phyloP scores from a whole-genome alignment of 2,888 invertebrate genomes.

The Dioctria linearis region DNA sequence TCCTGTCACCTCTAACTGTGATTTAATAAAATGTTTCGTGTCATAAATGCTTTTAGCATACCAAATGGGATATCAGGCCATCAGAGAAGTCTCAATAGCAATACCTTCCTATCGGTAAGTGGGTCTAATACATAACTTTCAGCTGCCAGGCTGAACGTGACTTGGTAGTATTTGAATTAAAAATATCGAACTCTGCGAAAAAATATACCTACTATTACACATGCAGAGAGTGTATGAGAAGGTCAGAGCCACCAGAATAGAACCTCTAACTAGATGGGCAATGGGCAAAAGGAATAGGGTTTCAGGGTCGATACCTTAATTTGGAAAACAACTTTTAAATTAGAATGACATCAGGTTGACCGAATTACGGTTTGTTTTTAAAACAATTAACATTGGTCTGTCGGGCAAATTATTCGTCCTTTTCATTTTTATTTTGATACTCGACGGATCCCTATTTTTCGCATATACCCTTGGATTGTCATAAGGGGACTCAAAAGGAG shows the following conservation, averaged over 20 bases:
- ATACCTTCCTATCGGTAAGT: background rate
- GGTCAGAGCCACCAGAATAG: background rate
- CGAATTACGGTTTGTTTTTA: background rate
- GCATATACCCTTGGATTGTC: too few relatives aligned
- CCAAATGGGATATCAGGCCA: background rate
- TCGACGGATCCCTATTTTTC: too few relatives aligned
- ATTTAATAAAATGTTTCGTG: conserved; percentile 9
- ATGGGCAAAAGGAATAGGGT: background rate
- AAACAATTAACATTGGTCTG: background rate
- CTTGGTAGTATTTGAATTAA: background rate
- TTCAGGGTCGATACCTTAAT: conserved; percentile 15
- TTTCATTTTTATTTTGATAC: background rate
- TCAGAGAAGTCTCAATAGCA: background rate
- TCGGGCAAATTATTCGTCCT: background rate
- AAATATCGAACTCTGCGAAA: background rate
- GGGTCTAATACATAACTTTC: background rate
- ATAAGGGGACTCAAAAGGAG: too few relatives aligned
- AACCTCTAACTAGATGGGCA: background rate
- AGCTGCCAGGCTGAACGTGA: conserved; percentile 19
- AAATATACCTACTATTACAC: background rate
- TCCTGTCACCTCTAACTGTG: conserved; percentile 32
- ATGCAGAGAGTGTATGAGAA: conserved; percentile 2
- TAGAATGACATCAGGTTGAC: too few relatives aligned
- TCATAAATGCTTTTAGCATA: background rate
- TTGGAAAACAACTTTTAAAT: background rate